Percentiles rank a stretch among this genome's conserved stretches.
Conservation (phyloP, 2,888 invertebrate species). For the Eucera pruinosa region DNA sequence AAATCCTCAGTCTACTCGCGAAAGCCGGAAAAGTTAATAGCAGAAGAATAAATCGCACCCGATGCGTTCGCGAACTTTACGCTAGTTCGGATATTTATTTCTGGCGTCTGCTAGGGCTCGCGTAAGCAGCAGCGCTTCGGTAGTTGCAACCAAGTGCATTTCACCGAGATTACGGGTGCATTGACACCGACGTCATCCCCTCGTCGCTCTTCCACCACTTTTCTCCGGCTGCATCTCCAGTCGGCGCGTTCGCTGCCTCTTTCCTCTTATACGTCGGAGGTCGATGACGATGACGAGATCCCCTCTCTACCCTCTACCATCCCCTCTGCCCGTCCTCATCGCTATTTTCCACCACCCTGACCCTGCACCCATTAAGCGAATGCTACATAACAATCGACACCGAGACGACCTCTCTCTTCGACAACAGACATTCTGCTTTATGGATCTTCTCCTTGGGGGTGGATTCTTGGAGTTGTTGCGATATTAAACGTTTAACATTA, state of each 20-base stretch:
- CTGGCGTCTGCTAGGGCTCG: slow-evolving; percentile 34
- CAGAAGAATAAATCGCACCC: no score
- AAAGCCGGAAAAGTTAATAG: no score
- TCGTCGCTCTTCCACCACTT: slow-evolving; percentile 61
- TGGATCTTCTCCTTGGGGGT: no score
- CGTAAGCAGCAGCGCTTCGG: slow-evolving; percentile 69
- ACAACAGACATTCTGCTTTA: no score
- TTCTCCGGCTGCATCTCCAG: slow-evolving; percentile 38
- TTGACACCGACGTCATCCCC: slow-evolving; percentile 77
- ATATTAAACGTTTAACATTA: no score
- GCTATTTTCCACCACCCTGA: slow-evolving; percentile 8
- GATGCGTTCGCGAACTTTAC: background rate
- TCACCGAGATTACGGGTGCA: slow-evolving; percentile 81
- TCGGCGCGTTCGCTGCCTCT: slow-evolving; percentile 28
- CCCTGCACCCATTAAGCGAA: slow-evolving; percentile 48
- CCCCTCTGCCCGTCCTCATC: no score
- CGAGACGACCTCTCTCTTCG: background rate
- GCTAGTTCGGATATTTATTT: slow-evolving; percentile 23
- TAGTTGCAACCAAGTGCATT: slow-evolving; percentile 76
- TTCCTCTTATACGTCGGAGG: slow-evolving; percentile 29
- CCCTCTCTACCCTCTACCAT: background rate
- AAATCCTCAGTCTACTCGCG: no score
- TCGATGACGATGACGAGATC: slow-evolving; percentile 30
- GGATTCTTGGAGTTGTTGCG: no score
- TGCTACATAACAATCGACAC: slow-evolving; percentile 14